Base-by-base conservation (phyloP, 2,888 invertebrate genomes). In the Alsophila aescularia region DNA sequence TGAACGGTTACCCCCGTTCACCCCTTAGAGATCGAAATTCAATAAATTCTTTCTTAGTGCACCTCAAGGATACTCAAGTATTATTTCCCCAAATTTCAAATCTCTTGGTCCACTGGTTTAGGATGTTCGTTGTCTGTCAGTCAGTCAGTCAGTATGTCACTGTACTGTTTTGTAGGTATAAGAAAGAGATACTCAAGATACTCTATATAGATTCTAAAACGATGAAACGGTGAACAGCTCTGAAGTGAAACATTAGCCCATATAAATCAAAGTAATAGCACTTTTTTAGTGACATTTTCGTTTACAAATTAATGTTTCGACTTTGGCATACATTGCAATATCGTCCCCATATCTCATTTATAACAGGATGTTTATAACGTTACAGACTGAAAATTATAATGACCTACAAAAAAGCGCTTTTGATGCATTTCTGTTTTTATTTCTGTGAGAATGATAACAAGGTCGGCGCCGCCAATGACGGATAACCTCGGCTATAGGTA, bases 321-420 rank as follows among this genome's bases (percentile, higher is more conserved):
- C 9, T 52, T 52, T 59, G 53, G 41, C 48, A 52, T 40, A 35
- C 50, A 47, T 12, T 12, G n/a, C 40, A 10, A 35, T 34, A 52
- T 49, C 56, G 52, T 58, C 62, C 52, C 62, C 58, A 24, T 51
- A 47, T 53, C 18, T 60, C 50, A 69, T 69, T 62, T 63, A 62
- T 66, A 57, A 62, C 72, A 76, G 77, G 77, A 79, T 74, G 73
- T 77, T 75, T 73, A 63, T 66, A 66, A 64, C 60, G 54, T 59
- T 60, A 58, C 56, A 60, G 52, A 45, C 47, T 56, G 39, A 62
- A 52, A 66, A 66, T 63, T 70, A 65, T 52, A 45, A 52, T 41
- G 45, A 50, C 59, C 35, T 49, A 52, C 41, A 52, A 48, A 42
- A 64, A 67, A 70, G 59, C 61, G 57, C 42, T 57, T 70, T 69